These are phyloP conservation scores for Centropristis striata DNA, from an alignment of 2,113 vertebrate genomes.

Conservation along the genomic window DNA sequence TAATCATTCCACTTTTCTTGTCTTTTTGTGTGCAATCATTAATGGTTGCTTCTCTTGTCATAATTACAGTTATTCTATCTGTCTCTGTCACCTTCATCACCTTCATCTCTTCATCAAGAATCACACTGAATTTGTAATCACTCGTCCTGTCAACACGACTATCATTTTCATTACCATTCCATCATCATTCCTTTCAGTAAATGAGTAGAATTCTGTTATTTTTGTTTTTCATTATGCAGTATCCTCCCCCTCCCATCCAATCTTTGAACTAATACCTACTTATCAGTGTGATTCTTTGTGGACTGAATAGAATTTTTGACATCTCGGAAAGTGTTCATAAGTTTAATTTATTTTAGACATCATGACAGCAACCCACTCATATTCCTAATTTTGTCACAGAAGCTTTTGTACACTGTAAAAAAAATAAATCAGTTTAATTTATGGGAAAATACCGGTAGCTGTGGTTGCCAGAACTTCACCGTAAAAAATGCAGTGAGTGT, in stretches of 20 bases:
- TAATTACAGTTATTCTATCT: slow-evolving; percentile 34
- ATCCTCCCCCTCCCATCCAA: no score
- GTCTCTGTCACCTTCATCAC: slow-evolving; percentile 17
- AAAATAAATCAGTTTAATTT: no score
- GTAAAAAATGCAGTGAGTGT: no score
- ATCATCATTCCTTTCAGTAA: slow-evolving; percentile 3
- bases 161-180: neutral
- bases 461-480: no score
- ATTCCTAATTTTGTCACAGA: no score
- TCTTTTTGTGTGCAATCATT: slow-evolving; percentile 17
- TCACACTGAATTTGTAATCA: neutral
- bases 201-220: neutral
- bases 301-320: neutral
- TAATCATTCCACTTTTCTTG: slow-evolving; percentile 15
- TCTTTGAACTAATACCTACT: neutral
- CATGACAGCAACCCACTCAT: neutral
- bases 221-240: neutral
- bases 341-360: neutral
- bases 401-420: no score
- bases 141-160: neutral
- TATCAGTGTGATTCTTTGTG: neutral
- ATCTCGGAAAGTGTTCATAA: neutral
- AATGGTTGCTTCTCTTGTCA: slow-evolving; percentile 23
- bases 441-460: no score
- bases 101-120: neutral